Percentiles rank a stretch among this genome's conserved stretches.
Conservation (phyloP, 2,797 vertebrate genomes). For the Sebastes alutus region DNA sequence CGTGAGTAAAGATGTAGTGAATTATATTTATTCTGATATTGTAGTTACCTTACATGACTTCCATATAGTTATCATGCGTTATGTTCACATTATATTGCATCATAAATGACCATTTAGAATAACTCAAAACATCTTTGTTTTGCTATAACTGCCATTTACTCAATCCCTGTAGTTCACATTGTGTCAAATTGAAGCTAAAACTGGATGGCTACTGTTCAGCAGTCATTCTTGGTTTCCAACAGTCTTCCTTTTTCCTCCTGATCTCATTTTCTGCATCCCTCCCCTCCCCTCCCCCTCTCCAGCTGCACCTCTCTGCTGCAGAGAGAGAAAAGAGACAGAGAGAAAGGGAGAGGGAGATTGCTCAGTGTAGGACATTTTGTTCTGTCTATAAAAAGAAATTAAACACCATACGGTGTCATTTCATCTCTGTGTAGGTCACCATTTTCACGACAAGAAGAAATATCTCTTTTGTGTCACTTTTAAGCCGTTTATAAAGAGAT, state of each 20-base stretch:
- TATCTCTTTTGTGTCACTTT: not conserved
- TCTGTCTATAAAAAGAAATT: slow-evolving; percentile 45
- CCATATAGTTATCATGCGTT: not conserved
- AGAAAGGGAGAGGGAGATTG: slow-evolving; percentile 52
- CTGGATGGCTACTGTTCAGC: slow-evolving; percentile 10
- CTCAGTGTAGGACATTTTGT: slow-evolving; percentile 55
- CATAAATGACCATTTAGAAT: not conserved
- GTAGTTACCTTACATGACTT: not conserved
- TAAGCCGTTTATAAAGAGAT: not conserved
- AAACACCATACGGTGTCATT: not conserved
- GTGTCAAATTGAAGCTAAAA: not conserved
- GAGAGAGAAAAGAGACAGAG: slow-evolving; percentile 54
- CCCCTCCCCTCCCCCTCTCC: slow-evolving; percentile 81
- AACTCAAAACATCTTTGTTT: not conserved
- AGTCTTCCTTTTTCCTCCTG: slow-evolving; percentile 61
- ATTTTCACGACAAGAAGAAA: not conserved
- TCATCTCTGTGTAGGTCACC: not conserved
- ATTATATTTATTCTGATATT: not conserved
- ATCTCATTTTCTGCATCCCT: slow-evolving; percentile 69
- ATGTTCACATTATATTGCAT: not conserved
- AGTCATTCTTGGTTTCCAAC: slow-evolving; percentile 37
- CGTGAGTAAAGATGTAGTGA: not conserved
- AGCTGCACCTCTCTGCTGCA: slow-evolving; percentile 78
- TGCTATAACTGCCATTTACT: not conserved
- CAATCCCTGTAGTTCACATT: not conserved